Base-by-base conservation (phyloP, 2,797 vertebrate species). In the Graptemys geographica region DNA sequence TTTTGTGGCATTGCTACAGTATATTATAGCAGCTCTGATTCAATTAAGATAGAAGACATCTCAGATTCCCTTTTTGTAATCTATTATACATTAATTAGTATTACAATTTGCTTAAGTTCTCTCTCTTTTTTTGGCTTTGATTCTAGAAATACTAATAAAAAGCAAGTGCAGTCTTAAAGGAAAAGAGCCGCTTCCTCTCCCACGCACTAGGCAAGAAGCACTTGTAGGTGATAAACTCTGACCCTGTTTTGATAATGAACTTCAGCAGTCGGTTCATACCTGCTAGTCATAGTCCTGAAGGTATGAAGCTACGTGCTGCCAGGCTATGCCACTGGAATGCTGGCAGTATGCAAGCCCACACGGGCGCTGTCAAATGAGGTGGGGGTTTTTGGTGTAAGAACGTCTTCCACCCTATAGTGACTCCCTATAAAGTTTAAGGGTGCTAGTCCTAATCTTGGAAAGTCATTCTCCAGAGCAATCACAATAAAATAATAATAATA, bases 41-140 rank as follows among this genome's bases (percentile, higher is more conserved):
- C 69, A 86, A 82, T 90, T 90, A 90, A 89, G 87, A 87, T 74
- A 72, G 23, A 52, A 27, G 79, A 62, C 83, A 94, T 79, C 83
- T 80, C 85, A 62, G 90, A 59, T 84, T 74, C 81, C 52, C n/a
- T 65, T 47, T 87, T 74, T 94, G 56, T 69, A 31, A 80, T 56
- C 59, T 52, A 57, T 79, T 79, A 37, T 23, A 49, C 47, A 80
- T 76, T 55, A 88, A 87, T 72, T 52, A 44, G 53, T 52, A 47
- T 78, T 49, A 31, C 44, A 78, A 78, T 86, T 81, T 10, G 44
- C 84, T 74, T 82, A 83, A 91, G 69, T 51, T 72, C 83, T 62
- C 1, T 27, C 53, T 56, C 15, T 9, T 9, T 25, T 81, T 37
- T 59, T 81, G 76, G 87, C 79, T 90, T 76, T 84, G 59, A 21